phyloP scores from a whole-genome alignment of 2,888 invertebrate species.

The Marronus borbonicus region DNA sequence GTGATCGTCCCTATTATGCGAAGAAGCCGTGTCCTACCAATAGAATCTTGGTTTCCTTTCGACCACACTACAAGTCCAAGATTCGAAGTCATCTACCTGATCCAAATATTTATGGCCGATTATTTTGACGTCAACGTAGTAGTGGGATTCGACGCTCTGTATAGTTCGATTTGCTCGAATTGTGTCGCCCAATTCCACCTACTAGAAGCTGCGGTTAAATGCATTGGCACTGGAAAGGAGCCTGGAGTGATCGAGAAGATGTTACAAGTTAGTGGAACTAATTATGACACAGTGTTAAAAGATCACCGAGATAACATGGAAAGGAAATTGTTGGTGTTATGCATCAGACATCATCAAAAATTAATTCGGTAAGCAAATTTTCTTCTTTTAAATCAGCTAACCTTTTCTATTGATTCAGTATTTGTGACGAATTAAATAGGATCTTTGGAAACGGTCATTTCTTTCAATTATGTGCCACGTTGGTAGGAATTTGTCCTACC shows the following conservation, averaged over 20 bases:
- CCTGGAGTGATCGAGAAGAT: slow-evolving; percentile 36
- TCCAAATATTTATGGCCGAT: slow-evolving; percentile 51
- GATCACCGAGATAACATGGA: slow-evolving; percentile 14
- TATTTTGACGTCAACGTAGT: slow-evolving; percentile 51
- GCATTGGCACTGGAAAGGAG: slow-evolving; percentile 47
- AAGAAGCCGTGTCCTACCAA: slow-evolving; percentile 51
- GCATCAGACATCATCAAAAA: slow-evolving; percentile 55
- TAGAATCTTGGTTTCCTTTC: slow-evolving; percentile 54
- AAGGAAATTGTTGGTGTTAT: slow-evolving; percentile 47
- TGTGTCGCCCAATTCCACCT: slow-evolving; percentile 53
- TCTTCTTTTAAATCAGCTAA: too few relatives aligned
- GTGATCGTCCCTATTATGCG: slow-evolving; percentile 51
- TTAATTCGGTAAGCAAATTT: slow-evolving; percentile 50
- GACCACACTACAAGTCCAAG: slow-evolving; percentile 45
- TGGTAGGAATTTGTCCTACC: slow-evolving; percentile 53
- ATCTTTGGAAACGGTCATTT: slow-evolving; percentile 51
- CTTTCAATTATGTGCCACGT: slow-evolving; percentile 51
- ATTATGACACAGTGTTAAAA: not conserved
- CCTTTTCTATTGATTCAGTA: not conserved
- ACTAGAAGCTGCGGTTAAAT: slow-evolving; percentile 45
- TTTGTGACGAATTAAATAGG: not conserved
- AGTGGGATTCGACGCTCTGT: slow-evolving; percentile 53
- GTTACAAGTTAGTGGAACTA: slow-evolving; percentile 28
- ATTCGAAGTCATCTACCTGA: slow-evolving; percentile 54
- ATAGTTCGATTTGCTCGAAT: slow-evolving; percentile 52